Evolutionary conservation across 2,113 vertebrate species (phyloP).

Genomic region (Anser cygnoides): DNA sequence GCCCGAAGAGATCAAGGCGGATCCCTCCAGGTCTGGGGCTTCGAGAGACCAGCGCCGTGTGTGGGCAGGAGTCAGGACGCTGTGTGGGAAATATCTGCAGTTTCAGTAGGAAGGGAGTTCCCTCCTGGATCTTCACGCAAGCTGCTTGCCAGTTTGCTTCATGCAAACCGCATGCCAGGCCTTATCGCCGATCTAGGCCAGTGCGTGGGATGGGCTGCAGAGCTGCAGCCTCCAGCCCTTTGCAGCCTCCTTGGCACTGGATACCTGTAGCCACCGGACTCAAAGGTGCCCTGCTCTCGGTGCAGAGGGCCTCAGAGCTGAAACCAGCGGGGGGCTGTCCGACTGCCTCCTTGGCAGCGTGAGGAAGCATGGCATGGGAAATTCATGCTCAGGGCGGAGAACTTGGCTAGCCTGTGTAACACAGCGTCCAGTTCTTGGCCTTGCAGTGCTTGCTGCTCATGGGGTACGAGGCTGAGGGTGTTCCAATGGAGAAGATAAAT

Average conservation of each 20-base stretch:
- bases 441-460: background rate
- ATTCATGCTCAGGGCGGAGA: background rate
- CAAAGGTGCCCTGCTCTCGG: background rate
- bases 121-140: conserved; percentile 12
- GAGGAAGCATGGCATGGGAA: background rate
- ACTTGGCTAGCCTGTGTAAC: background rate
- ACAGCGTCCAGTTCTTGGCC: background rate
- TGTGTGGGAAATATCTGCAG: conserved; percentile 28
- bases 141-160: background rate
- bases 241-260: background rate
- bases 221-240: background rate
- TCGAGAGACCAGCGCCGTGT: background rate
- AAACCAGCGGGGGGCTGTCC: background rate
- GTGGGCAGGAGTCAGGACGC: conserved; percentile 21
- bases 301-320: accelerated
- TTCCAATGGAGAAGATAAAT: background rate
- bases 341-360: accelerated
- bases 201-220: background rate
- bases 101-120: conserved; percentile 33
- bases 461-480: accelerated
- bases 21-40: conserved; percentile 47
- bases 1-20: conserved; percentile 36
- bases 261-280: background rate
- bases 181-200: conserved; percentile 25
- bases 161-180: background rate